Base-by-base conservation (phyloP, 2,113 vertebrate genomes). In the Nerophis lumbriciformis region DNA sequence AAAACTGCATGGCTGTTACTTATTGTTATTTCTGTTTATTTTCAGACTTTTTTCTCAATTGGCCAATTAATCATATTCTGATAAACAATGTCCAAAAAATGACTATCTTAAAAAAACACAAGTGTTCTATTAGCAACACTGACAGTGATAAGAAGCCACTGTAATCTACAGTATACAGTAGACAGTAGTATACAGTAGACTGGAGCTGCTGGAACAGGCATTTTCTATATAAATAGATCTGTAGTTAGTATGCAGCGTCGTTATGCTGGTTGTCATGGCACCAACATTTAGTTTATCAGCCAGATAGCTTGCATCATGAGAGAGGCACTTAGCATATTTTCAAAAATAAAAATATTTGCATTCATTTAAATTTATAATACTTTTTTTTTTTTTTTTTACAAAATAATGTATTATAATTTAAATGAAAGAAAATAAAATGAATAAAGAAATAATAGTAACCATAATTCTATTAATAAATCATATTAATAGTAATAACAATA, bases 261-360 rank as follows among this genome's bases (percentile, higher is more conserved):
- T 52, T 50, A 53, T 21, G 5, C 12, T 48, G 15, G 37, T 61
- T 66, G 57, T 62, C 49, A 65, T 63, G 66, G 38, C 37, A 57
- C 48, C 42, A 53, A 48, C 14, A 53, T 57, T 61, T 59, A 51
- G 13, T 42, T 52, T 48, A 10, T 10, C 10, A 44, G 5, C 48
- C 13, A 64, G 15, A 59, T 53, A 59, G 36, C 45, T 44, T 36
- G 1, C 39, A 65, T 48, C 52, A 37, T 65, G 39, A 63, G 45
- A 44, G 13, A 45, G 28, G 19, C 19, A 19, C 19, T 19, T 19
- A 19, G 19, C 42, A 44, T 11, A 8, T 8, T 42, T 42, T 42
- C 2, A 42, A 42, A 42, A 19, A 19, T 1, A 19, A 19, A 19
- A 1, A 19, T 19, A 19, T 19, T 19, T 19, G 19, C 2, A 19